Conservation (phyloP, 2,888 invertebrate species). For the Dynastes hyllus region DNA sequence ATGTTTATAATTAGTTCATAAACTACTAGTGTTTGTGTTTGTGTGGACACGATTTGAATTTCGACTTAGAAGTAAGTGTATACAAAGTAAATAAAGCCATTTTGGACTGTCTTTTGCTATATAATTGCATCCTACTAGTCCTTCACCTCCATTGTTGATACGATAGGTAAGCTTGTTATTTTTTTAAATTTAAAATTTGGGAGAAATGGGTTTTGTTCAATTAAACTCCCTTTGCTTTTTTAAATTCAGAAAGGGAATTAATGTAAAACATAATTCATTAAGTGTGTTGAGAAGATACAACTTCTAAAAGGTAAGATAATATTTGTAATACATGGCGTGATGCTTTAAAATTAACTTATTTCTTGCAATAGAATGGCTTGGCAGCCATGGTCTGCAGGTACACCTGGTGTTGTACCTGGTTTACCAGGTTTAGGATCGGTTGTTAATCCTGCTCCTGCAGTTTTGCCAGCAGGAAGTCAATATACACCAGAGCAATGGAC, state of each 20-base stretch:
- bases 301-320: slow-evolving; percentile 32
- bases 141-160: background rate
- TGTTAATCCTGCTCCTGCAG: slow-evolving; percentile 60
- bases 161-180: slow-evolving; percentile 31
- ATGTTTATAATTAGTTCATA: background rate
- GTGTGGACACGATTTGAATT: background rate
- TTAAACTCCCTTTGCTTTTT: background rate
- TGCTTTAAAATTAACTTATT: background rate
- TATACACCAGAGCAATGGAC: slow-evolving; percentile 82
- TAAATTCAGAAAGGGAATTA: slow-evolving; percentile 12
- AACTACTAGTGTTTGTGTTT: background rate
- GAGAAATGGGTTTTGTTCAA: no score
- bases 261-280: slow-evolving; percentile 32
- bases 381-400: slow-evolving; percentile 65
- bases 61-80: background rate
- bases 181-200: background rate
- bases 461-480: slow-evolving; percentile 64
- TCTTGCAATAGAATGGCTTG: slow-evolving; percentile 65
- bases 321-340: background rate
- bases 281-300: slow-evolving; percentile 24
- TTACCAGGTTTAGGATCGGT: slow-evolving; percentile 55
- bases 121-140: slow-evolving; percentile 4
- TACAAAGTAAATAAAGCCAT: slow-evolving; percentile 12
- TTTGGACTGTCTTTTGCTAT: slow-evolving; percentile 6
- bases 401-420: slow-evolving; percentile 54